These are phyloP conservation scores for Spheniscus humboldti DNA, from an alignment of 2,797 vertebrate species.

Conservation along the genomic window DNA sequence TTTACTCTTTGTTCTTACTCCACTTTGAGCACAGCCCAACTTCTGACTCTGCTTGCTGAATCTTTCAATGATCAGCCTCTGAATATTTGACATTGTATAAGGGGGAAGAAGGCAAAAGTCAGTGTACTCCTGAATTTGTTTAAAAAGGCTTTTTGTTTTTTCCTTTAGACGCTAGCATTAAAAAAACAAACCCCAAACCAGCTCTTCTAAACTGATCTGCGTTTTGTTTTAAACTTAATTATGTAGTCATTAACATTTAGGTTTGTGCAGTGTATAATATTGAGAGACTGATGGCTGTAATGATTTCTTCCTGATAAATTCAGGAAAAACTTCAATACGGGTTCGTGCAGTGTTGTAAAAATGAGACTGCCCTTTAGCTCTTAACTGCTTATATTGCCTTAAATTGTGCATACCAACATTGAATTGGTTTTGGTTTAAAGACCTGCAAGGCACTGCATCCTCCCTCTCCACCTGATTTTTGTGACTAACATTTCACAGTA, in stretches of 20 bases:
- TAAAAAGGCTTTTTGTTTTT: not conserved
- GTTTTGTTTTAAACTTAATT: not conserved
- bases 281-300: not conserved
- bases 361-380: not conserved
- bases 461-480: not conserved
- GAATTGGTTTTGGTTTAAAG: not conserved
- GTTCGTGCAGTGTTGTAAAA: not conserved
- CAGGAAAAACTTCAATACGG: accelerated
- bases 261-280: not conserved
- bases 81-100: not conserved
- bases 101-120: not conserved
- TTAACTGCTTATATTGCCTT: not conserved
- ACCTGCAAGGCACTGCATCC: not conserved
- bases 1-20: not conserved
- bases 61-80: not conserved
- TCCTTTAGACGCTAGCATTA: not conserved
- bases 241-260: not conserved
- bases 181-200: not conserved
- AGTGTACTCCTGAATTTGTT: not conserved
- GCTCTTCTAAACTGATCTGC: not conserved
- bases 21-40: not conserved
- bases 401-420: not conserved
- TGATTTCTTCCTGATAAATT: not conserved
- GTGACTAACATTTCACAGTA: not conserved
- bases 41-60: not conserved